Evolutionary conservation across 2,888 invertebrate species (phyloP), one percentile per base, ranked within the genome.

Genomic region (Troides helena): DNA sequence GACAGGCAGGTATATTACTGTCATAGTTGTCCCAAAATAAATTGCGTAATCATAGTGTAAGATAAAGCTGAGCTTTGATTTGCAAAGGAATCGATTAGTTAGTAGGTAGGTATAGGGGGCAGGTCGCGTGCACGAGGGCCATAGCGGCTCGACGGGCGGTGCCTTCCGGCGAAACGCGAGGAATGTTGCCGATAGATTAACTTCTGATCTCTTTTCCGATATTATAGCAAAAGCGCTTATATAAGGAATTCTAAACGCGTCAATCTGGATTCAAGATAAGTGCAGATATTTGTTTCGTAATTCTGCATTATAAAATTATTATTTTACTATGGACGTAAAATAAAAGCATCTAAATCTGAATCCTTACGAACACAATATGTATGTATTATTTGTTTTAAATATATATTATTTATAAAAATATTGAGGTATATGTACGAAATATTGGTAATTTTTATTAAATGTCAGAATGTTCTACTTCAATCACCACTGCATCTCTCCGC

Each of bases 131-230:
- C 83, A 80, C 83, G 83, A 81, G 81, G 77, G 85, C 84, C 75
- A 82, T 84, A 75, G 80, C 78, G 76, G 76, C 78, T 76, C 74
- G 73, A 74, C 74, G 73, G 73, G 73, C 74, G 81, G 78, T 89
- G 90, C 90, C 91, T 92, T 91, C 91, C 92, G 91, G 90, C 90
- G 85, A 88, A 90, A 90, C 89, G 88, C 90, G 85, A 87, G 87
- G 89, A 91, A 91, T 91, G 90, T 91, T 92, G 90, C 90, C 90
- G 89, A 91, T 92, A 92, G 91, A 92, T 92, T 92, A 92, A 92
- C 91, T 92, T 90, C 91, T 92, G 92, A 91, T 92, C 91, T 92
- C 91, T 90, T 92, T 91, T 88, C 89, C 90, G 91, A 92, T 92
- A 92, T 91, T 90, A 91, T 88, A 87, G 88, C 88, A 82, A 81